Evolutionary conservation across 2,888 invertebrate genomes (phyloP).

Genomic region (Galerucella pusilla): DNA sequence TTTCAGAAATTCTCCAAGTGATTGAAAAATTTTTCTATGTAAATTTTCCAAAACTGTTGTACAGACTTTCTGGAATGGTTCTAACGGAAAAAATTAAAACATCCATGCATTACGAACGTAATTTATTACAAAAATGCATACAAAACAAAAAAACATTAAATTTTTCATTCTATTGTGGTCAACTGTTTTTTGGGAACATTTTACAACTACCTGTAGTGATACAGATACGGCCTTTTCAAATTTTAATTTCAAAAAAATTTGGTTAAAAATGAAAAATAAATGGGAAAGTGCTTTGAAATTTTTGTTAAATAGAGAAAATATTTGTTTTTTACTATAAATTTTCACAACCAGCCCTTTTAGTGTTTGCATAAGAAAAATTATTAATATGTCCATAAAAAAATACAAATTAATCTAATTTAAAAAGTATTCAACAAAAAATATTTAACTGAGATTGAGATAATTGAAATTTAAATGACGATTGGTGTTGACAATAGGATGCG

Average conservation of each 20-base stretch:
- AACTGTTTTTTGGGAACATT: conserved; percentile 26
- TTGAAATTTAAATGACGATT: too few relatives aligned
- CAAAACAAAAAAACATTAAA: conserved; percentile 43
- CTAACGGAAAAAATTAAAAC: conserved; percentile 46
- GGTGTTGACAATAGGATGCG: too few relatives aligned
- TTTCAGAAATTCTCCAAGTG: conserved; percentile 9
- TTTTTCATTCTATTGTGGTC: conserved; percentile 25
- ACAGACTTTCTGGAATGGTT: conserved; percentile 10
- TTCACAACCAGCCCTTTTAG: too few relatives aligned
- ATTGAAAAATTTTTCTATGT: background rate
- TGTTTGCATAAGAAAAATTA: too few relatives aligned
- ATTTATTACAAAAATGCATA: conserved; percentile 54
- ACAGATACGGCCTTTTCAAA: conserved; percentile 24
- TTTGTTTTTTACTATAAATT: too few relatives aligned
- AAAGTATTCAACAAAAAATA: too few relatives aligned
- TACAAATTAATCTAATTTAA: too few relatives aligned
- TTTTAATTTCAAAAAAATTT: conserved; percentile 14
- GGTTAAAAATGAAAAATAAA: background rate
- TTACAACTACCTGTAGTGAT: conserved; percentile 30
- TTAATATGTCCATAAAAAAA: too few relatives aligned
- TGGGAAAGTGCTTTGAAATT: too few relatives aligned
- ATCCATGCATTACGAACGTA: conserved; percentile 51
- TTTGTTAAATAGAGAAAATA: too few relatives aligned
- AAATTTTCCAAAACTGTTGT: conserved; percentile 17
- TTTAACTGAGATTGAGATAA: too few relatives aligned